phyloP scores from a whole-genome alignment of 2,113 vertebrate species.

The Ochotona princeps region DNA sequence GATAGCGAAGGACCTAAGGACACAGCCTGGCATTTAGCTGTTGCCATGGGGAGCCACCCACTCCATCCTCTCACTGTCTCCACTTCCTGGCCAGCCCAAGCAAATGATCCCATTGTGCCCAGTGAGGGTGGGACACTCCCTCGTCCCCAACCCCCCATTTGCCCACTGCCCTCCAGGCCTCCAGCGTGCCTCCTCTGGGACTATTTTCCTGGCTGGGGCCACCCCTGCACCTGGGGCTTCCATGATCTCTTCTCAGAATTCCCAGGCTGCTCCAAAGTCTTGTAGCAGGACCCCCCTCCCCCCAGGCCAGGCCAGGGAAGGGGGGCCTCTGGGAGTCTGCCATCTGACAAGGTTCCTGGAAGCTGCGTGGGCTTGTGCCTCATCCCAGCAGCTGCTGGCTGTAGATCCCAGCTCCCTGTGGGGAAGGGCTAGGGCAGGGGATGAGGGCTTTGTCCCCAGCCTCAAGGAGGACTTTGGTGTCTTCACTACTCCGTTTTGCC shows the following conservation, averaged over 20 bases:
- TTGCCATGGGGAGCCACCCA: background rate
- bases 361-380: background rate
- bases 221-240: background rate
- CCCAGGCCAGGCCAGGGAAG: no score
- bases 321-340: background rate
- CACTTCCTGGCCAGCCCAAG: background rate
- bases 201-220: background rate
- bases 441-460: background rate
- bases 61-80: background rate
- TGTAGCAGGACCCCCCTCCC: background rate
- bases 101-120: background rate
- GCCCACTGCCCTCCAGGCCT: no score
- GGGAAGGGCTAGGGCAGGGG: background rate
- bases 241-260: constrained; percentile 4
- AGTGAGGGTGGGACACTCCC: background rate
- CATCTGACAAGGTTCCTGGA: background rate
- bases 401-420: background rate
- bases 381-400: background rate
- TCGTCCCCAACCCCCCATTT: background rate
- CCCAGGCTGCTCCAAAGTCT: background rate
- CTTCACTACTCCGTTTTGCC: background rate
- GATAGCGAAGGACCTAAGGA: background rate
- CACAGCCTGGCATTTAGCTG: background rate
- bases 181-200: no score
- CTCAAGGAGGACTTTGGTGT: background rate